Evolutionary conservation across 2,113 vertebrate genomes (phyloP), one percentile per base, ranked within the genome.

Genomic region (Zosterops pallidus): DNA sequence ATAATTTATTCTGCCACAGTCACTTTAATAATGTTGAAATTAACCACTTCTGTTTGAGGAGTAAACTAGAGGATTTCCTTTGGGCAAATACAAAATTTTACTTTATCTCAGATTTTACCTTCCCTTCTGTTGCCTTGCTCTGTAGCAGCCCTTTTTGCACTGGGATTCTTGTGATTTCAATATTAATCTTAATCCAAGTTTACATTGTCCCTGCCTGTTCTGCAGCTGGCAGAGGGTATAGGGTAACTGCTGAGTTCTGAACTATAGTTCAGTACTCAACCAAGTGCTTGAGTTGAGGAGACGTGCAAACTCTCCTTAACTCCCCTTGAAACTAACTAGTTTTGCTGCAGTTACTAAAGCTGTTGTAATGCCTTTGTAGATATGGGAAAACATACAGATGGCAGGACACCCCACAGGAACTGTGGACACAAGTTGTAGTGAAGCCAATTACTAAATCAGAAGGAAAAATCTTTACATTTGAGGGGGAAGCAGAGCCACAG

Each of bases 401-500:
- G 63, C 0, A 0, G 17, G 25, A 24, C 33, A 28, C 26, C 37
- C 22, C 0, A 17, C 3, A 44, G 31, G 19, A 6, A 5, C 23
- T 35, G 35, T 1, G 1, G 29, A 37, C 14, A 37, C 31, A 67
- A 44, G 52, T 12, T 76, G 10, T 46, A 37, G 23, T 2, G 18
- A 68, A 35, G 15, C 8, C 1, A 86, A 60, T 60, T 37, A 11
- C 18, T 63, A 60, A 24, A 39, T 5, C 50, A 39, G 80, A 62
- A 65, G 7, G 23, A 37, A 52, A 83, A 42, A n/a, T 21, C 35
- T 53, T 77, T 23, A 24, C 9, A n/a, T 16, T 0, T 55, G 50
- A 83, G 37, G 23, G 10, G 4, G 5, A 82, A 50, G 29, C 13
- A 41, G 15, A 67, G 50, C 35, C 0, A 0, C 7, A n/a, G 8